Base-by-base conservation (phyloP, 2,797 vertebrate genomes). In the Miichthys miiuy region DNA sequence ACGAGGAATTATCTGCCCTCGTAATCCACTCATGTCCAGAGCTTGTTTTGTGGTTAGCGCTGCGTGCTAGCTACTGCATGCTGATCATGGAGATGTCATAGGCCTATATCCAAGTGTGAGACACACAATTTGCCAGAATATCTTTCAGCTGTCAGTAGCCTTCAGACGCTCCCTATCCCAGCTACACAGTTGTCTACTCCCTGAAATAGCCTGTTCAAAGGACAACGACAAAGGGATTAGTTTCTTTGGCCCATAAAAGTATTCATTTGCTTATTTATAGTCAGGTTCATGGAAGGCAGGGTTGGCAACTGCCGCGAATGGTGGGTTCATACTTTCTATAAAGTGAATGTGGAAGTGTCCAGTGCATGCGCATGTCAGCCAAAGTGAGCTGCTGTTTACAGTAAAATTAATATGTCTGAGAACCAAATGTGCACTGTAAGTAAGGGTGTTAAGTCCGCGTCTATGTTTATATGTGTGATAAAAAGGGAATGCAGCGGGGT, bases 101-200 rank as follows among this genome's bases (percentile, higher is more conserved):
- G 82, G 89, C 88, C 93, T 92, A 93, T 80, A 82, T 94, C 91
- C 91, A 93, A 94, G 88, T 75, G 63, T 25, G 75, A 90, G 88
- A 69, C 27, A 10, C 56, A 83, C 91, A 93, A 94, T 93, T 91
- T 92, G 89, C 86, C 92, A 96, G 95, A 96, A 95, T 95, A 95
- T 95, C 92, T 96, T 84, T 96, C 97, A 98, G 97, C 97, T 98
- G 97, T 96, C 94, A 90, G 91, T 87, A 86, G 92, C 93, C 95
- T 90, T 97, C 96, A 96, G 94, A 79, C 87, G 50, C 81, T 90
- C 75, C 82, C 93, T 91, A 88, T 92, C 84, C 82, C 82, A 92
- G 72, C 66, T 41, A 46, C 68, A 47, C 91, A 97, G 96, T 97
- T 97, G 97, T 95, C 95, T 94, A 85, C 62, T 8, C 93, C 96